Conservation (phyloP, 2,888 invertebrate species). For the Mechanitis mazaeus region DNA sequence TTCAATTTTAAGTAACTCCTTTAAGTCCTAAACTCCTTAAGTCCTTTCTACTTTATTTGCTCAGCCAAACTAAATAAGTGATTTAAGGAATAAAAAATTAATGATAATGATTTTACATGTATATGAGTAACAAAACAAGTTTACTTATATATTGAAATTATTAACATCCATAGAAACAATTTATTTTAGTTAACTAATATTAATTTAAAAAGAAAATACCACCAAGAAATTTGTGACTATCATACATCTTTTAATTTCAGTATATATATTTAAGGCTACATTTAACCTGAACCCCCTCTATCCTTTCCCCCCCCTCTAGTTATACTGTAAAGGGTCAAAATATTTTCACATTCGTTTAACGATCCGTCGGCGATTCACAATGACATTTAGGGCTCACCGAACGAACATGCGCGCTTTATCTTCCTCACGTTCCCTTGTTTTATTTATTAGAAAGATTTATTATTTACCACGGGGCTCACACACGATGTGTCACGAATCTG, state of each 20-base stretch:
- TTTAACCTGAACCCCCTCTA: neutral
- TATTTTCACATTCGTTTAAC: conserved; percentile 73
- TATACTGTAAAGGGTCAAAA: conserved; percentile 58
- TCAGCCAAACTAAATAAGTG: no score
- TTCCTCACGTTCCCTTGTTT: conserved; percentile 74
- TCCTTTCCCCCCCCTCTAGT: conserved; percentile 28
- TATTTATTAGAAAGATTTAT: conserved; percentile 77
- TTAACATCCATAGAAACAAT: no score
- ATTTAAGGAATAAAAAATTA: no score
- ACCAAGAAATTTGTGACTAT: no score
- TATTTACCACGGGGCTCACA: conserved; percentile 72
- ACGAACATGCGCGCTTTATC: conserved; percentile 70
- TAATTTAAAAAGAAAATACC: no score
- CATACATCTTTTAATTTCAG: neutral
- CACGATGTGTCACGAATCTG: conserved; percentile 74
- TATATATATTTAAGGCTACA: neutral
- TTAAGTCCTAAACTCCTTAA: no score
- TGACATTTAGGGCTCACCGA: conserved; percentile 72
- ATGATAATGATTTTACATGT: no score
- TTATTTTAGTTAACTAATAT: no score
- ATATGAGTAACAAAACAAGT: no score
- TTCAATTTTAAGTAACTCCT: no score
- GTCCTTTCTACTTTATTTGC: no score
- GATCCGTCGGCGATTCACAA: conserved; percentile 65
- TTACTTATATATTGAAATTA: no score